These are phyloP conservation scores for Caranx melampygus DNA, from an alignment of 2,113 vertebrate species.

Conservation along the genomic window DNA sequence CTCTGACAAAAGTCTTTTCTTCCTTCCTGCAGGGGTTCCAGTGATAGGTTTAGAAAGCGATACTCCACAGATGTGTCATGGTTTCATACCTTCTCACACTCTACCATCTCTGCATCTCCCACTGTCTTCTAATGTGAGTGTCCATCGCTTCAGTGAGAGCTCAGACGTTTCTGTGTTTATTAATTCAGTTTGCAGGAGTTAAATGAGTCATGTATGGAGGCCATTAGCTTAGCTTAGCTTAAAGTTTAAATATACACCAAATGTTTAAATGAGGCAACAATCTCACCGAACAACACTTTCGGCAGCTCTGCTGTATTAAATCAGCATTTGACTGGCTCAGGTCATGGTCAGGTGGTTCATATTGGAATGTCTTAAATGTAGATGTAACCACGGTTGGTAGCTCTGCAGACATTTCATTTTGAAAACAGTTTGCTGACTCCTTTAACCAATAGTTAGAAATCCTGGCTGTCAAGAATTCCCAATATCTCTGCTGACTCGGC, in stretches of 20 bases:
- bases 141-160: not conserved
- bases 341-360: not conserved
- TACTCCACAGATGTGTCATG: constrained; percentile 54
- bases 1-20: not conserved
- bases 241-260: not conserved
- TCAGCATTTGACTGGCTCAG: no score
- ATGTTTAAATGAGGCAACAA: no score
- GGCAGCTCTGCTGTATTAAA: no score
- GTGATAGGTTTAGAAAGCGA: constrained; percentile 47
- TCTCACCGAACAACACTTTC: no score
- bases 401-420: not conserved
- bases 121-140: constrained; percentile 75
- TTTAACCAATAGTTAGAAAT: no score
- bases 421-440: not conserved
- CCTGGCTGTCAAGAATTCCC: not conserved
- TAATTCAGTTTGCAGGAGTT: not conserved
- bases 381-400: not conserved
- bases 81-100: constrained; percentile 44
- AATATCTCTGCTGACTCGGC: no score
- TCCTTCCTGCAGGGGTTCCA: constrained; percentile 42
- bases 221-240: not conserved
- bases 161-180: not conserved
- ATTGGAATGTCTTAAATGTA: not conserved
- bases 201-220: not conserved
- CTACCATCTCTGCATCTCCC: constrained; percentile 51